These are phyloP conservation scores for Pseudochirops cupreus DNA, from an alignment of 2,797 vertebrate genomes.

Conservation along the genomic window DNA sequence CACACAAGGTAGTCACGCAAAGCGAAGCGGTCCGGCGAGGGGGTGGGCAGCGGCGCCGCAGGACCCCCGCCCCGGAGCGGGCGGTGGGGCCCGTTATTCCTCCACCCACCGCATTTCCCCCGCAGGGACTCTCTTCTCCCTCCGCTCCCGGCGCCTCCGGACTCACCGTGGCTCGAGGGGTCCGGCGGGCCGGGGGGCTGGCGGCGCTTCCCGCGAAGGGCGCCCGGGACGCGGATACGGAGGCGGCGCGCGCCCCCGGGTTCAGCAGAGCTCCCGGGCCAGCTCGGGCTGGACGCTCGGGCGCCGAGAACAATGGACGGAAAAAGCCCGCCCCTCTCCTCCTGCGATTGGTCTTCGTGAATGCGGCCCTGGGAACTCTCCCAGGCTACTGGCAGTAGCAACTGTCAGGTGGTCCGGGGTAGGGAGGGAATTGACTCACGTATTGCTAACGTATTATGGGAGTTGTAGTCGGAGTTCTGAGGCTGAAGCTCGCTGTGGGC, in stretches of 20 bases:
- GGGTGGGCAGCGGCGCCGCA: background rate
- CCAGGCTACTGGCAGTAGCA: conserved; percentile 38
- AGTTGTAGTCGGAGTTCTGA: conserved; percentile 54
- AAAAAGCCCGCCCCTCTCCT: conserved; percentile 53
- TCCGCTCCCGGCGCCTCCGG: background rate
- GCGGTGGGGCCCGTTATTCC: conserved; percentile 62
- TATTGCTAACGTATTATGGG: conserved; percentile 54
- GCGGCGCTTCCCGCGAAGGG: conserved; percentile 1
- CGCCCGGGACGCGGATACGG: background rate
- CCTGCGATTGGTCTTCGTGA: conserved; percentile 52
- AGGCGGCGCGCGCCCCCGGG: background rate
- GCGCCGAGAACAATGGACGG: conserved; percentile 79
- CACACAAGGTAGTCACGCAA: rapidly evolving
- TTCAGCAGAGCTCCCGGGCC: background rate
- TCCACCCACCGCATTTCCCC: background rate
- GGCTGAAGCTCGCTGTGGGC: rapidly evolving
- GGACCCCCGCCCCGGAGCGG: conserved; percentile 64
- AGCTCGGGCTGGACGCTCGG: conserved; percentile 42
- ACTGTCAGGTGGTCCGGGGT: background rate
- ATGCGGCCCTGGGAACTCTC: conserved; percentile 24
- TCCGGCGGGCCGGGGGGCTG: background rate
- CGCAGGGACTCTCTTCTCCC: background rate
- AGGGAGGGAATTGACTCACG: background rate
- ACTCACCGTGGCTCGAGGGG: conserved; percentile 53
- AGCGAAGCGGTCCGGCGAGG: no score